phyloP scores from a whole-genome alignment of 2,113 vertebrate species.

The Athene cunicularia region DNA sequence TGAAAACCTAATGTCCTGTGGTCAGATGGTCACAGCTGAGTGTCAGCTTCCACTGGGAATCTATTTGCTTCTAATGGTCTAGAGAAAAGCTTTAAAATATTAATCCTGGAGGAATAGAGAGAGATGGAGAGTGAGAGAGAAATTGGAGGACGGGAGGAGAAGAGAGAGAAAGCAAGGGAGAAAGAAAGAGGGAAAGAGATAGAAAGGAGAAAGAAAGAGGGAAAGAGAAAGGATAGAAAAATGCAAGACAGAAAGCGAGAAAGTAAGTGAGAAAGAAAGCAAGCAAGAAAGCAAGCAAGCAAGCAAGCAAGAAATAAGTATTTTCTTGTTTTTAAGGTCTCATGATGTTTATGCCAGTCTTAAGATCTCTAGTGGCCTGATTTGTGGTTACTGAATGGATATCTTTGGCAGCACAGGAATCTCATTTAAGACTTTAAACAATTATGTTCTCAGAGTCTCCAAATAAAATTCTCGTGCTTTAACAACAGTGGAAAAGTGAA shows the following conservation, averaged over 20 bases:
- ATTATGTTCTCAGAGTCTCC: conserved; percentile 27
- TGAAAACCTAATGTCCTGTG: background rate
- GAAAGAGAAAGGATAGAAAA: too few species aligned
- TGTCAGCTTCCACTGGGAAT: background rate
- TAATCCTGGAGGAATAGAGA: background rate
- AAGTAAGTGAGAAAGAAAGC: too few species aligned
- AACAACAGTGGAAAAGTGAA: conserved; percentile 48
- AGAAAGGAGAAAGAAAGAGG: background rate
- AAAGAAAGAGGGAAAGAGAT: too few species aligned
- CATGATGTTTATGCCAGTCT: conserved; percentile 45
- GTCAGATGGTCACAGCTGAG: background rate
- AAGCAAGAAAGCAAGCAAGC: too few species aligned
- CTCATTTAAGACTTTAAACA: conserved; percentile 49
- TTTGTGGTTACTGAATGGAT: conserved; percentile 39
- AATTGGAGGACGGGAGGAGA: rapidly evolving
- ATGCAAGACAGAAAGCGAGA: too few species aligned
- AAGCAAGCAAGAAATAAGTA: background rate
- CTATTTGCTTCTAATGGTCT: background rate
- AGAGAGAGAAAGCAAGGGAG: too few species aligned
- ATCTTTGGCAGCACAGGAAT: conserved; percentile 14
- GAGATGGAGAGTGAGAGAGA: background rate
- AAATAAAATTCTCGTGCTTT: conserved; percentile 17
- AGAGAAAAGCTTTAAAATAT: background rate
- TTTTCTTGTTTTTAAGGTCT: background rate
- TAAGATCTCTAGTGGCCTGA: background rate